A percentile compares a stretch with the other conserved stretches of the same genome.
These are phyloP conservation scores for Scaptomyza caliginosa DNA, from an alignment of 2,888 invertebrate genomes.

Conservation along the genomic window DNA sequence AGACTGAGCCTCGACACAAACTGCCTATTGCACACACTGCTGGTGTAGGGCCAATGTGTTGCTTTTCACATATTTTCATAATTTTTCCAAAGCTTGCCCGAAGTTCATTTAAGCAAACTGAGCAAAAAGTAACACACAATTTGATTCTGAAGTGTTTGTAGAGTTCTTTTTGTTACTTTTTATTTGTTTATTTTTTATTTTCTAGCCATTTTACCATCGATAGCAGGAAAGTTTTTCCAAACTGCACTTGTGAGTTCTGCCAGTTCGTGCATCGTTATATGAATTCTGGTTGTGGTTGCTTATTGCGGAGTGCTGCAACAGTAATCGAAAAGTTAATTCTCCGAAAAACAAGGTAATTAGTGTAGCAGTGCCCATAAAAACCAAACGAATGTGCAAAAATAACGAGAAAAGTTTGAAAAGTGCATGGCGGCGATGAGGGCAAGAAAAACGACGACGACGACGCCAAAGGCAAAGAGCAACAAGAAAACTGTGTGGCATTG, in stretches of 20 bases:
- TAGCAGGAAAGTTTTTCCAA: slow-evolving; percentile 45
- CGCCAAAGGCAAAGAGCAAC: slow-evolving; percentile 29
- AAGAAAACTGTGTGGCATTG: slow-evolving; percentile 71
- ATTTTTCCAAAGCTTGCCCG: slow-evolving; percentile 47
- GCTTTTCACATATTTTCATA: slow-evolving; percentile 61
- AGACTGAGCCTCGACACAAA: not conserved
- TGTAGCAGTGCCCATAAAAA: slow-evolving; percentile 75
- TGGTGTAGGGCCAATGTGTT: slow-evolving; percentile 26
- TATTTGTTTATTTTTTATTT: not conserved
- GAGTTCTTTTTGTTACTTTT: slow-evolving; percentile 2
- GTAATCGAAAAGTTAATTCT: slow-evolving; percentile 81
- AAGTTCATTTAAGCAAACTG: slow-evolving; percentile 46
- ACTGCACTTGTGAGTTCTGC: slow-evolving; percentile 65
- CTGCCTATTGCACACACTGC: slow-evolving; percentile 18
- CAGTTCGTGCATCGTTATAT: slow-evolving; percentile 19
- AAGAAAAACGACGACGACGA: slow-evolving; percentile 23
- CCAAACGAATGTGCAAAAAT: slow-evolving; percentile 80
- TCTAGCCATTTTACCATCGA: slow-evolving; percentile 44
- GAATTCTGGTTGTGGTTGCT: slow-evolving; percentile 29
- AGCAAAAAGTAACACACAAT: slow-evolving; percentile 53
- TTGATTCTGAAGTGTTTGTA: slow-evolving; percentile 26
- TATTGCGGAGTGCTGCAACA: slow-evolving; percentile 54
- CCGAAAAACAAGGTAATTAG: slow-evolving; percentile 82
- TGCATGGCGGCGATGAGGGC: slow-evolving; percentile 13
- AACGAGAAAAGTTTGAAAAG: slow-evolving; percentile 77